A percentile compares a stretch with the other conserved stretches of the same genome.
Conservation (phyloP, 64 coral and sea anemone species). For the Pachyseris speciosa region DNA sequence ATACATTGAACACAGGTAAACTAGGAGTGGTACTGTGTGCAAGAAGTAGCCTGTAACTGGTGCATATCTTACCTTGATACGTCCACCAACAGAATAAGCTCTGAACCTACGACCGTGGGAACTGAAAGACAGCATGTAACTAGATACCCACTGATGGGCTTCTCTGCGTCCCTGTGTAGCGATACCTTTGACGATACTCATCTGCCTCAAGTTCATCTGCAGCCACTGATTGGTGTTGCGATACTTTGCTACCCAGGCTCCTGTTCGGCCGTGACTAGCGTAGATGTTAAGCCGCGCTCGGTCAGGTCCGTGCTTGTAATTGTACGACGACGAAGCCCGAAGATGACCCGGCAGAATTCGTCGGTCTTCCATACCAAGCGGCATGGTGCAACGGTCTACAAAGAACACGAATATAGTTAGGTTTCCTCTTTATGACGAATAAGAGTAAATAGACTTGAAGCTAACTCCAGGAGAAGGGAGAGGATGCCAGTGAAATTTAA, state of each 20-base stretch:
- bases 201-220: constrained; percentile 56
- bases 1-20: too few relatives aligned
- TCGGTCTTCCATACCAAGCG: constrained; percentile 69
- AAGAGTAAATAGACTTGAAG: background rate
- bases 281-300: constrained; percentile 60
- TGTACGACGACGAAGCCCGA: constrained; percentile 51
- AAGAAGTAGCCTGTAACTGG: too few relatives aligned
- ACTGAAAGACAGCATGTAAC: constrained; percentile 45
- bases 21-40: too few relatives aligned
- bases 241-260: constrained; percentile 60
- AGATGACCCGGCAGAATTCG: constrained; percentile 55
- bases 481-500: too few relatives aligned
- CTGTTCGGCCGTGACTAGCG: constrained; percentile 34
- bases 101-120: constrained; percentile 27
- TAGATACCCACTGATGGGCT: constrained; percentile 59
- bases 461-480: too few relatives aligned
- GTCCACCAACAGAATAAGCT: constrained; percentile 60
- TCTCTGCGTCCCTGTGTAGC: constrained; percentile 69
- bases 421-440: background rate
- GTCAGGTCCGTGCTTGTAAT: constrained; percentile 71
- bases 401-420: background rate
- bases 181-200: constrained; percentile 52
- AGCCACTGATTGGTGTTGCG: constrained; percentile 51
- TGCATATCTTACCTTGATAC: constrained; percentile 19
- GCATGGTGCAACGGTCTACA: constrained; percentile 58